Conservation (phyloP, 2,888 invertebrate genomes). For the Drosophila koepferae region DNA sequence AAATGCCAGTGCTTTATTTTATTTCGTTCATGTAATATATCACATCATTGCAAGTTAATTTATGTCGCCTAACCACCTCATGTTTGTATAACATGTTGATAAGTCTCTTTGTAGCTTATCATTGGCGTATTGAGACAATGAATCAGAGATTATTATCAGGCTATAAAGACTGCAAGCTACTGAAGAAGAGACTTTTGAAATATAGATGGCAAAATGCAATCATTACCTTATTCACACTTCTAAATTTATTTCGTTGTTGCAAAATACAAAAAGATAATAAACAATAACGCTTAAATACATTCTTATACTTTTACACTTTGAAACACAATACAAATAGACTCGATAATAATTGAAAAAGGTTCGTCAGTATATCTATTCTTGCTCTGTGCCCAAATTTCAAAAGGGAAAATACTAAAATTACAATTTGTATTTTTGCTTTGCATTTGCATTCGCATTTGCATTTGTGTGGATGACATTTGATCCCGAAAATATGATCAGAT, state of each 20-base stretch:
- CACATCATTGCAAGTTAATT: slow-evolving; percentile 2
- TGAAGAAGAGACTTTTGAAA: neutral
- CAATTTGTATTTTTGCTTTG: slow-evolving; percentile 27
- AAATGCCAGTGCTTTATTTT: neutral
- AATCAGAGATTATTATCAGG: slow-evolving; percentile 2
- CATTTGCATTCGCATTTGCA: slow-evolving; percentile 21
- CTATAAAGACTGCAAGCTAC: neutral
- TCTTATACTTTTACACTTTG: neutral
- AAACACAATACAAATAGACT: slow-evolving; percentile 23
- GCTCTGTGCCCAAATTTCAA: slow-evolving; percentile 14
- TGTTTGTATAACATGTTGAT: slow-evolving; percentile 6
- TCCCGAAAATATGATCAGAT: slow-evolving; percentile 5
- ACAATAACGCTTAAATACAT: slow-evolving; percentile 9
- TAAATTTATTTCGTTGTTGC: slow-evolving; percentile 36
- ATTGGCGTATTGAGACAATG: neutral
- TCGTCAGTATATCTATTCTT: slow-evolving; percentile 9
- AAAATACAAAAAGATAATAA: slow-evolving; percentile 14
- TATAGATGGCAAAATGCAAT: neutral
- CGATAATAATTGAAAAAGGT: slow-evolving; percentile 6
- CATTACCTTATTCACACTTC: slow-evolving; percentile 2
- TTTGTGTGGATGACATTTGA: slow-evolving; percentile 65
- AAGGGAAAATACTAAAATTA: slow-evolving; percentile 32
- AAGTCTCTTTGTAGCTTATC: slow-evolving; percentile 6
- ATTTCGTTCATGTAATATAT: slow-evolving; percentile 11
- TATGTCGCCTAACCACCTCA: neutral